phyloP scores from a whole-genome alignment of 1,140 invertebrate genomes.

The Macrosteles quadrilineatus region DNA sequence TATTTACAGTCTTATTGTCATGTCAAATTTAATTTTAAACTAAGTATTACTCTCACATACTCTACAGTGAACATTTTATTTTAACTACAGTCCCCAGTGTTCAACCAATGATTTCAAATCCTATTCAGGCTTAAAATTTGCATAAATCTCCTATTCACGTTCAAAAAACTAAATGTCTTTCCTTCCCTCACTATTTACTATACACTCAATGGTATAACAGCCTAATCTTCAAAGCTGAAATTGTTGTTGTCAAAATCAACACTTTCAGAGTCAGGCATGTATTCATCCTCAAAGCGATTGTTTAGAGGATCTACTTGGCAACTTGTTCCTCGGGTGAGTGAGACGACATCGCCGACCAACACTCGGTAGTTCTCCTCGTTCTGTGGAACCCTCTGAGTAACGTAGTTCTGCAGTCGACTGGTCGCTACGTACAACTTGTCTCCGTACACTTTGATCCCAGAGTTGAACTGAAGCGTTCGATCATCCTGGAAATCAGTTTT shows the following conservation, averaged over 20 bases:
- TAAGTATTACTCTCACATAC: too few species aligned
- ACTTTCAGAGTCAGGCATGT: slow-evolving; percentile 9
- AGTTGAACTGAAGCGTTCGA: slow-evolving; percentile 41
- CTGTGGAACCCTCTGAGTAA: slow-evolving; percentile 21
- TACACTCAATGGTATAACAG: too few species aligned
- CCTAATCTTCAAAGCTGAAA: too few species aligned
- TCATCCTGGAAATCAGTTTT: slow-evolving; percentile 40
- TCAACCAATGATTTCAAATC: too few species aligned
- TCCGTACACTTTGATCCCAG: slow-evolving; percentile 38
- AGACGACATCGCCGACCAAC: slow-evolving; percentile 29
- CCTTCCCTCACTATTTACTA: too few species aligned
- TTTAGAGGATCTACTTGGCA: slow-evolving; percentile 30
- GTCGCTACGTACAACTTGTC: slow-evolving; percentile 39
- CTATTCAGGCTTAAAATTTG: too few species aligned
- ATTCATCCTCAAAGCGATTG: background rate
- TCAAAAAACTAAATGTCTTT: too few species aligned
- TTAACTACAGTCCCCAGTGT: too few species aligned
- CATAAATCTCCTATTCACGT: too few species aligned
- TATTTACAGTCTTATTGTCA: too few species aligned
- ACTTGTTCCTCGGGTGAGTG: slow-evolving; percentile 33
- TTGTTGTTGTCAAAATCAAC: background rate
- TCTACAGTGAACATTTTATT: too few species aligned
- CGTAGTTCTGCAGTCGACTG: slow-evolving; percentile 41
- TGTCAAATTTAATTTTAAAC: too few species aligned
- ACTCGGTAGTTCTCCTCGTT: slow-evolving; percentile 40